Conservation (phyloP, 2,797 vertebrate species). For the Enteromius radiatus region DNA sequence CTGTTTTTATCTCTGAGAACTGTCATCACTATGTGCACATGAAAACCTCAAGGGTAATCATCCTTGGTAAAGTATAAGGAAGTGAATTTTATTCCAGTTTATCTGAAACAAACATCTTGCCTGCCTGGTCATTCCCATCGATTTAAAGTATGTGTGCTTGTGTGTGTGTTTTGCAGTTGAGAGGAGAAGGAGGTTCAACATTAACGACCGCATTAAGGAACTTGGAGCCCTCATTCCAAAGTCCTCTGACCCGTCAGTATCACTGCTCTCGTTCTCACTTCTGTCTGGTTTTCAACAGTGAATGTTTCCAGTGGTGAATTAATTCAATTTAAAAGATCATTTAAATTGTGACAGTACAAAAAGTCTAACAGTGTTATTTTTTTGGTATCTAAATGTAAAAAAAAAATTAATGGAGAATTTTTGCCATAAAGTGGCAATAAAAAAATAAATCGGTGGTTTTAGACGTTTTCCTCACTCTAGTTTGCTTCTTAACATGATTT, state of each 20-base stretch:
- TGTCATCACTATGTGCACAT: background rate
- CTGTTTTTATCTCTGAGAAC: background rate
- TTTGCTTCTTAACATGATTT: too few relatives aligned
- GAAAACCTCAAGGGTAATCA: background rate
- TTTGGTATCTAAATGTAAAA: background rate
- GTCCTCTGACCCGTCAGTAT: conserved; percentile 86
- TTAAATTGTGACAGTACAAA: background rate
- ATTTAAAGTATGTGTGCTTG: background rate
- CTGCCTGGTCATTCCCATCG: background rate
- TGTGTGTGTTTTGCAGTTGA: conserved; percentile 76
- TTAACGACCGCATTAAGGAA: conserved; percentile 91
- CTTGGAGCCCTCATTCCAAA: conserved; percentile 87
- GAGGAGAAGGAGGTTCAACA: conserved; percentile 88
- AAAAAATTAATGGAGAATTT: too few relatives aligned
- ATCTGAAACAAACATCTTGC: conserved; percentile 25
- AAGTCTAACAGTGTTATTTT: background rate
- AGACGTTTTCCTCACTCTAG: background rate
- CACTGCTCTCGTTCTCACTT: background rate
- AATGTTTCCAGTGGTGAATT: background rate
- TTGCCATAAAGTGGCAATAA: background rate
- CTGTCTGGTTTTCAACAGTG: conserved; percentile 29
- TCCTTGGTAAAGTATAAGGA: conserved; percentile 16
- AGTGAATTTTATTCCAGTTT: background rate
- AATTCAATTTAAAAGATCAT: background rate
- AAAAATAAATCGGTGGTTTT: background rate